Evolutionary conservation across 30 jellyfish, hydroid and myxozoan genomes (phyloP), one percentile per base, ranked within the genome.

Genomic region (Calvadosia cruxmelitensis): DNA sequence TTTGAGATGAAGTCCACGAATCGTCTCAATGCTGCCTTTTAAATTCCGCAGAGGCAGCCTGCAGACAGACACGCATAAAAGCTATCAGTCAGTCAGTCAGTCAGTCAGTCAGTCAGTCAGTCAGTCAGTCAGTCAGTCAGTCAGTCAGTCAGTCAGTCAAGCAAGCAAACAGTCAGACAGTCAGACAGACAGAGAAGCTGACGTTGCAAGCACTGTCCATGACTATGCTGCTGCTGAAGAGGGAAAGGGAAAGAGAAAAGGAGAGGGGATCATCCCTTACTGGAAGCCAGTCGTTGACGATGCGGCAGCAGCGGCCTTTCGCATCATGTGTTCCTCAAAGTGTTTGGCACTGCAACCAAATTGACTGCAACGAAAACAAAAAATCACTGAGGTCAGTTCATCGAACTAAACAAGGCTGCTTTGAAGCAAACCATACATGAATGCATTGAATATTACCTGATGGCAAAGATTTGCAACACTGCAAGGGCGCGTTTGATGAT

Each of bases 321-420:
- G 68, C 93, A 89, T 76, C 98, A 89, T 89, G 81, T 89, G 94
- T 32, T 89, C 98, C 72, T 82, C 94, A 62, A 89, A 89, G 71
- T 77, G 95, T 52, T 72, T 75, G 3, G 98, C 98, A 77, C 98
- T 89, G 93, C 98, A 89, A 15, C 98, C 98, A 63, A 89, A 89
- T 78, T 89, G 98, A 63, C 98, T 89, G 72, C 30, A 70, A 63
- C 27, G n/a, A 51, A 80, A 50, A 25, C 32, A 71, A 34, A 10
- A 27, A 42, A 42, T 42, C 57, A 42, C 20, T n/a, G n/a, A n/a
- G n/a, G 57, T 42, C 20, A 20, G 20, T 42, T 42, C 10, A 42
- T 42, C 57, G 20, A 42, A 42, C 20, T 42, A 20, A 20, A 10
- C 57, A 42, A 5, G 10, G 57, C 10, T 42, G 10, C 57, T 5